phyloP scores from a whole-genome alignment of 2,113 vertebrate species.

The Desmodus rotundus region DNA sequence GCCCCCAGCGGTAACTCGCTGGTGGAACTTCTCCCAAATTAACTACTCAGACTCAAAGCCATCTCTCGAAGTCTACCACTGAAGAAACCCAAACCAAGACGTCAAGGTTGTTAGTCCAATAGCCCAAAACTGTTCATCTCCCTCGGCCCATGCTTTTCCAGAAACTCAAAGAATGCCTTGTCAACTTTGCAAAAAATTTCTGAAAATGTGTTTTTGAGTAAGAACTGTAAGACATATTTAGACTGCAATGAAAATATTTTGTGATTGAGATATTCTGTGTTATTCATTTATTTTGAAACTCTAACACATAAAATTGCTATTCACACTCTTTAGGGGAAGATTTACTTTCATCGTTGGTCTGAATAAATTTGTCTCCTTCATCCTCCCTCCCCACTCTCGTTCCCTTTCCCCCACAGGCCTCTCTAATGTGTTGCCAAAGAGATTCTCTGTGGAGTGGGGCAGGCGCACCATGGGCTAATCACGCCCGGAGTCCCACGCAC shows the following conservation, averaged over 20 bases:
- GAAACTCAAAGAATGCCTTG: not conserved
- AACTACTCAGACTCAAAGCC: not conserved
- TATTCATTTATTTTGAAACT: not conserved
- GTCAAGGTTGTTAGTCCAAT: not conserved
- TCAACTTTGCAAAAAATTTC: not conserved
- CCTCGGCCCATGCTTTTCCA: not conserved
- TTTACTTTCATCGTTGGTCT: not conserved
- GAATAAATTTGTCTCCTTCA: not conserved
- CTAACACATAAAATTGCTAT: not conserved
- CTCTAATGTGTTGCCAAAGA: not conserved
- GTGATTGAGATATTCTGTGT: not conserved
- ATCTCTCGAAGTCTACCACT: not conserved
- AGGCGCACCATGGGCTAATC: too few species aligned
- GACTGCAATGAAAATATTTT: not conserved
- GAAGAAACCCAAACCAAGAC: not conserved
- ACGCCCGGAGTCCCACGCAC: rapidly evolving
- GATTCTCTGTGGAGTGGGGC: not conserved
- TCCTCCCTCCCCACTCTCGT: not conserved
- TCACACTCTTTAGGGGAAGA: not conserved
- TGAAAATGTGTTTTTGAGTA: not conserved
- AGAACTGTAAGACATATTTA: not conserved
- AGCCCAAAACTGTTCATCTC: not conserved
- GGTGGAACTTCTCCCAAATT: not conserved
- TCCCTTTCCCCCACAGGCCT: not conserved
- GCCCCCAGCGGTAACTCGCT: not conserved